phyloP scores from a whole-genome alignment of 2,113 vertebrate species.

The Corvus moneduloides region DNA sequence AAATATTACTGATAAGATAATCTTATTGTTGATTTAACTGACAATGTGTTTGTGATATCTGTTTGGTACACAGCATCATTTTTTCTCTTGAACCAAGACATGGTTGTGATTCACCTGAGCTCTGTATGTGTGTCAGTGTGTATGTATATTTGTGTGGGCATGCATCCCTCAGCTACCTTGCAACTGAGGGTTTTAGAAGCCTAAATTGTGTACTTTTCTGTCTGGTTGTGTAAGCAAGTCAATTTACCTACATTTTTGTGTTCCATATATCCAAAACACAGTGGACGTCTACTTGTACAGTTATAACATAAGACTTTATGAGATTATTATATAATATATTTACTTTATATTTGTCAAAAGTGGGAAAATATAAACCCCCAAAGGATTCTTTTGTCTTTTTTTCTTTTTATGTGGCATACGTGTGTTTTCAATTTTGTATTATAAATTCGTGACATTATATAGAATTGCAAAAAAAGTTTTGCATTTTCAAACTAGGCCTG shows the following conservation, averaged over 20 bases:
- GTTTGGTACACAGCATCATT: not conserved
- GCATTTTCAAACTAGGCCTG: not conserved
- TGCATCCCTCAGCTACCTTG: not conserved
- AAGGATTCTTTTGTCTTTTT: not conserved
- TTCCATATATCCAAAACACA: not conserved
- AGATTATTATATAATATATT: not conserved
- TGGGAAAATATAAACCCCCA: not conserved
- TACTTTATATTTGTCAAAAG: not conserved
- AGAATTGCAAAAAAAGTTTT: not conserved
- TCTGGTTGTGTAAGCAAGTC: not conserved
- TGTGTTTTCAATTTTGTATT: not conserved
- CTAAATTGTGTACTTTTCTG: not conserved
- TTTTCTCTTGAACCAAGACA: not conserved
- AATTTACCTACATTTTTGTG: not conserved
- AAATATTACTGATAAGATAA: not conserved
- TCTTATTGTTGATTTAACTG: not conserved
- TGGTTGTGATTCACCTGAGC: not conserved
- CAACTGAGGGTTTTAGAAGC: not conserved
- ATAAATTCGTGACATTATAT: not conserved
- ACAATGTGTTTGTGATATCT: not conserved
- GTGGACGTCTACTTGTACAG: not conserved
- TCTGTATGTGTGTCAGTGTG: not conserved
- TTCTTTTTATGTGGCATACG: not conserved
- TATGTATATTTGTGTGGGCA: not conserved
- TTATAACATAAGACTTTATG: not conserved